Base-by-base conservation (phyloP, 2,797 vertebrate species). In the Enoplosus armatus region DNA sequence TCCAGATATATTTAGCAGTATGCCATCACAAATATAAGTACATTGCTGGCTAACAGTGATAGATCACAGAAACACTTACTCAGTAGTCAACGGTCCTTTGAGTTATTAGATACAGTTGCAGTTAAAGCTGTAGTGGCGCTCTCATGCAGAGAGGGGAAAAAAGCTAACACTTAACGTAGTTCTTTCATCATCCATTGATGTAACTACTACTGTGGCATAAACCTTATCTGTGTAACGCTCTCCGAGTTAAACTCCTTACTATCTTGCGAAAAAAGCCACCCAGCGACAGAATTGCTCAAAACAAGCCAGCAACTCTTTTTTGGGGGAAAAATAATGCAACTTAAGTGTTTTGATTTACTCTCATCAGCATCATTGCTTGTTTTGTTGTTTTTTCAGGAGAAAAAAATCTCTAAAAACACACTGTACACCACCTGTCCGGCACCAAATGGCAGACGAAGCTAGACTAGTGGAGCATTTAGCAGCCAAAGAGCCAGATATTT, bases 151-250 rank as follows among this genome's bases (percentile, higher is more conserved):
- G 39, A 48, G 4, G 27, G 18, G 22, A 26, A 18, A 43, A 24
- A 10, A 31, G 18, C n/a, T n/a, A n/a, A 0, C 37, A n/a, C 22
- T n/a, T 58, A 24, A 24, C 4, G 22, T 33, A 1, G 0, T 53
- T 65, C 3, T 29, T 59, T 50, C 37, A 66, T 58, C 27, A 11
- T 53, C 24, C 48, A 37, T 5, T 60, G 10, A 58, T 9, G n/a
- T 31, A 14, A 16, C 15, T 8, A 35, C n/a, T 47, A 41, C 41
- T 64, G 37, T 4, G 14, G 10, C 47, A 45, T 37, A 16, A 71
- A 76, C 62, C n/a, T 45, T 8, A 16, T 10, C 41, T 24, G 29
- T 26, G 3, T 5, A 22, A n/a, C 47, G 24, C 22, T 54, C 37
- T 24, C 53, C 22, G 20, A 61, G n/a, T 6, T 14, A 14, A 47